A percentile compares a stretch with the other conserved stretches of the same genome.
Conservation (phyloP, 2,113 vertebrate species). For the Tetraodon nigroviridis region DNA sequence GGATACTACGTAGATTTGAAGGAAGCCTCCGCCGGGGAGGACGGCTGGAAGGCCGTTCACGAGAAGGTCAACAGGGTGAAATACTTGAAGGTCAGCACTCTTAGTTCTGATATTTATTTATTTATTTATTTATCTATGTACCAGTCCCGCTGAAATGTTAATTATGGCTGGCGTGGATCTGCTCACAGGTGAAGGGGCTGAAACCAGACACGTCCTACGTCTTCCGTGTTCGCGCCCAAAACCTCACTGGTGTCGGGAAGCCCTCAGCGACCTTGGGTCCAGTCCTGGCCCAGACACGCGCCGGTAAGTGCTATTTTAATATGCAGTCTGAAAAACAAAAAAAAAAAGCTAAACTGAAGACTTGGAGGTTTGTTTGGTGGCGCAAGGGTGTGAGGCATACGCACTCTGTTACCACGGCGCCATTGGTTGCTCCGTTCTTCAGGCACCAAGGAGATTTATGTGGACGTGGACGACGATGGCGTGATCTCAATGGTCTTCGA, state of each 20-base stretch:
- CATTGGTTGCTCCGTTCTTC: neutral
- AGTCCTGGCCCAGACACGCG: conserved; percentile 83
- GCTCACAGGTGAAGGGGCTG: conserved; percentile 78
- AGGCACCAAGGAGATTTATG: conserved; percentile 92
- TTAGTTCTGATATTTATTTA: neutral
- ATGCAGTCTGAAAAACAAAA: conserved; percentile 1
- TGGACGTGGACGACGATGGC: conserved; percentile 92
- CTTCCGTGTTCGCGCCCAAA: conserved; percentile 85
- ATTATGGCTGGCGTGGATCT: conserved; percentile 11
- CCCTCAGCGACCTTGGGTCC: conserved; percentile 80
- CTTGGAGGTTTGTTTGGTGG: no score
- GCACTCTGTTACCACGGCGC: no score
- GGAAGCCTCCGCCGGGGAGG: conserved; percentile 75
- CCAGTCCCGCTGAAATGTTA: neutral
- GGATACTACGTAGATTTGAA: conserved; percentile 93
- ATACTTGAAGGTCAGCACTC: conserved; percentile 82
- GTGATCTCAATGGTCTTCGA: conserved; percentile 94
- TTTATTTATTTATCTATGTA: no score
- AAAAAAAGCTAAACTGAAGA: neutral
- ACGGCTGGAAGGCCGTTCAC: conserved; percentile 84
- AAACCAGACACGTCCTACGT: conserved; percentile 80
- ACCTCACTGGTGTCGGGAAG: conserved; percentile 89
- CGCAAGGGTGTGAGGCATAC: no score
- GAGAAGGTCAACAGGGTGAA: conserved; percentile 77
- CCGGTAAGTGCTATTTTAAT: conserved; percentile 76